A percentile compares a stretch with the other conserved stretches of the same genome.
Conservation (phyloP, 2,113 vertebrate species). For the Lipophrys pholis region DNA sequence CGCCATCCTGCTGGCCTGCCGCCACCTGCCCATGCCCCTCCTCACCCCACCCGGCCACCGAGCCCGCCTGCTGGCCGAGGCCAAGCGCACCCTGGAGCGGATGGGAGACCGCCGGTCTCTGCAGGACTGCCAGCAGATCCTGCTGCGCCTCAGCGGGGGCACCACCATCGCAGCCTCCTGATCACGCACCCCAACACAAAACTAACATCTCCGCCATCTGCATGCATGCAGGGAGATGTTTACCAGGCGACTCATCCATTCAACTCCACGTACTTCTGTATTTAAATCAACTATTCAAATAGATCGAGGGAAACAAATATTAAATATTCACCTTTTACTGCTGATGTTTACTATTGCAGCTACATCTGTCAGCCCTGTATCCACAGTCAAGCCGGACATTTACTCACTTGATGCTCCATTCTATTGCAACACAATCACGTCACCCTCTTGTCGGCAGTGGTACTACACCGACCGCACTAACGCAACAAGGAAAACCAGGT, state of each 20-base stretch:
- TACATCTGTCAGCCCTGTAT: neutral
- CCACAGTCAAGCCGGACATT: neutral
- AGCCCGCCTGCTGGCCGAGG: constrained; percentile 92
- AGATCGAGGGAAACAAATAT: neutral
- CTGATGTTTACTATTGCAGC: neutral
- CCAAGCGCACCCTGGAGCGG: constrained; percentile 95
- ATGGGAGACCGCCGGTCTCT: constrained; percentile 94
- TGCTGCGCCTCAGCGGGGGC: constrained; percentile 93
- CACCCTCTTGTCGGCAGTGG: constrained; percentile 48
- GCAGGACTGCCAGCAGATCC: constrained; percentile 96
- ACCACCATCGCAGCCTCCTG: constrained; percentile 94
- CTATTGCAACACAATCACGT: constrained; percentile 40
- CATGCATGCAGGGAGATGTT: constrained; percentile 2
- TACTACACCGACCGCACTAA: constrained; percentile 11
- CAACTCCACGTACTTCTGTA: neutral
- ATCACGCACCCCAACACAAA: constrained; percentile 47
- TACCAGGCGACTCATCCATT: constrained; percentile 4
- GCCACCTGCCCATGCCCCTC: constrained; percentile 95
- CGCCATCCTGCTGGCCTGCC: constrained; percentile 94
- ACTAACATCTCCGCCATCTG: neutral
- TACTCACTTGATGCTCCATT: constrained; percentile 1
- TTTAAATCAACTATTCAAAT: neutral
- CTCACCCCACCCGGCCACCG: constrained; percentile 93
- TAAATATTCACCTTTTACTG: constrained; percentile 1
- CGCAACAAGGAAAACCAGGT: constrained; percentile 49